phyloP scores from a whole-genome alignment of 2,113 vertebrate species.

The Vidua chalybeata region DNA sequence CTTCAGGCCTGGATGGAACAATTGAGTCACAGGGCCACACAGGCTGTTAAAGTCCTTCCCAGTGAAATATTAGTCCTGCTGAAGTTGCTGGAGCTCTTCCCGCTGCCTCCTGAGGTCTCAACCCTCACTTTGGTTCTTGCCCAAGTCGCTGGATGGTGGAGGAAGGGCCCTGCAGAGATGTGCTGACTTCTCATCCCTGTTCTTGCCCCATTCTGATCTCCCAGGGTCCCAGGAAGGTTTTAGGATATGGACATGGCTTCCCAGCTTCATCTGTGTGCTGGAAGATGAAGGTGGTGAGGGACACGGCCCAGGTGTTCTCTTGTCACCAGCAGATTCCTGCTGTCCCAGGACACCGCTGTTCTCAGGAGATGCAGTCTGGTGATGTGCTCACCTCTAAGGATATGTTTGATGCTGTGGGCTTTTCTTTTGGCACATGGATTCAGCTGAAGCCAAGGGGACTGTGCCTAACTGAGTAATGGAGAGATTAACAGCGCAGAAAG shows the following conservation, averaged over 20 bases:
- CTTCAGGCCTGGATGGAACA: neutral
- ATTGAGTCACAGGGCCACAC: neutral
- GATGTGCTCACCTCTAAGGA: accelerated
- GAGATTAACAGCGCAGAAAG: neutral
- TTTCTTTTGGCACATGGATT: neutral
- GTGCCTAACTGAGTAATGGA: neutral
- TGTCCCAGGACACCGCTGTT: accelerated
- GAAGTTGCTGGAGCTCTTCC: neutral
- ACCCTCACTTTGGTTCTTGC: accelerated
- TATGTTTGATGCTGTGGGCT: neutral
- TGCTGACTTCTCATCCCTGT: neutral
- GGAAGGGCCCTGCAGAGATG: neutral
- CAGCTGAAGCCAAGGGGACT: neutral
- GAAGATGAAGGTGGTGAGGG: neutral
- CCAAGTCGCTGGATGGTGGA: neutral
- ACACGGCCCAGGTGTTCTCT: accelerated
- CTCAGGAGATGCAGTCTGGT: neutral
- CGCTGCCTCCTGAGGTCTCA: accelerated
- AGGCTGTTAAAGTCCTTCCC: neutral
- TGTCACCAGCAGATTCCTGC: neutral
- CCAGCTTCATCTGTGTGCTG: neutral
- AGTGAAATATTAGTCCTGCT: neutral
- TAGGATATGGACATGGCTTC: neutral
- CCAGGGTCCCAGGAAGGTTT: neutral
- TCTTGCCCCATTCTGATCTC: neutral